These are phyloP conservation scores for Corythornis leucogaster DNA, from an alignment of 2,797 vertebrate genomes.

Conservation along the genomic window DNA sequence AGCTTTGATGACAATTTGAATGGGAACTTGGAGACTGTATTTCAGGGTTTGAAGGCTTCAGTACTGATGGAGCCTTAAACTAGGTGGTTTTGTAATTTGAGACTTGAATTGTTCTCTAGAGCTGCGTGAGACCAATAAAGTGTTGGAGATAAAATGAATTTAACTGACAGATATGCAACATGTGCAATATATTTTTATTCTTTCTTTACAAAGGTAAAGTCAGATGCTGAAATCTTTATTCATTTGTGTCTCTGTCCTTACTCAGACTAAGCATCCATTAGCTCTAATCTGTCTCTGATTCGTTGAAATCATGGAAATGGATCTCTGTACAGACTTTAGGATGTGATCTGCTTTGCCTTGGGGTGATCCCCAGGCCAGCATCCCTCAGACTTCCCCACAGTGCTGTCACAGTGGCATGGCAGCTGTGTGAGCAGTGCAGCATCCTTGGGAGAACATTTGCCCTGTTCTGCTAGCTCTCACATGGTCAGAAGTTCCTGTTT, in stretches of 20 bases:
- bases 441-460: accelerated
- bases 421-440: background rate
- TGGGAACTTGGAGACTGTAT: conserved; percentile 62
- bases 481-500: background rate
- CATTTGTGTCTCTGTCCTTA: background rate
- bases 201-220: conserved; percentile 44
- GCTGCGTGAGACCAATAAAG: conserved; percentile 25
- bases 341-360: background rate
- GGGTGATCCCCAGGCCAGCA: background rate
- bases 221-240: conserved; percentile 45
- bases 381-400: background rate
- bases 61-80: conserved; percentile 26
- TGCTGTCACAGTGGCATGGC: background rate
- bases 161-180: conserved; percentile 45
- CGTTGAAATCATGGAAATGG: background rate
- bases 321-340: background rate
- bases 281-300: background rate
- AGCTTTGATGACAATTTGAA: conserved; percentile 68
- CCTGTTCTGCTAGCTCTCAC: background rate
- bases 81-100: conserved; percentile 62
- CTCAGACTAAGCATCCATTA: background rate
- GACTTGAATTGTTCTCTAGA: conserved; percentile 57
- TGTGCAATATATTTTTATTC: conserved; percentile 49
- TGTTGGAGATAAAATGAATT: conserved; percentile 57
- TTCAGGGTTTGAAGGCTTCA: conserved; percentile 37